Base-by-base conservation (phyloP, 2,888 invertebrate species). In the Hyposoter dolosus region DNA sequence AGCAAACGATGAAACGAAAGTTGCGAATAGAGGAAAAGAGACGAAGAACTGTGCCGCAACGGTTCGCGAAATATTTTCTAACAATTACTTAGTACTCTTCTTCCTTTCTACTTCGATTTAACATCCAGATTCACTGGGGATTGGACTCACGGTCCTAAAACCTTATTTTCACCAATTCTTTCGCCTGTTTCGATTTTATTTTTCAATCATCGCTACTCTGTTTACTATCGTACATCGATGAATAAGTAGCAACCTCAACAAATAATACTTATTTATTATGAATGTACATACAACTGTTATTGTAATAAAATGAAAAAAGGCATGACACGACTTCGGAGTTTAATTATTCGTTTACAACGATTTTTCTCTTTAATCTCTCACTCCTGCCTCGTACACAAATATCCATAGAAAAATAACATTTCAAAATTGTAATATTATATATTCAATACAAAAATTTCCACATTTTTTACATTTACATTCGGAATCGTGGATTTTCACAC, bases 251-350 rank as follows among this genome's bases (percentile, higher is more conserved):
- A 89, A 89, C 90, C 89, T 92, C 90, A 91, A 90, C 91, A 91
- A 91, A 88, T 88, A 90, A 92, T 92, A 91, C 89, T 90, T 93
- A 93, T 93, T 93, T 93, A 93, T 93, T 93, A 92, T 93, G 91
- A 93, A 93, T 93, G 93, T 93, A 93, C 91, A 93, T 93, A 92
- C 89, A 92, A 91, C 90, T 92, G 92, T 93, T 93, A 92, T 92
- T 93, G 91, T 92, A 93, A 92, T 92, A 92, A 93, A 93, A 79
- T 83, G 90, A 91, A 90, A 89, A 91, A 90, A 89, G 90, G 60
- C 60, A 79, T 71, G 65, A 90, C 90, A 89, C 89, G 87, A 82
- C 88, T 89, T 89, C 84, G 35, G 60, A 76, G 12, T 76, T 47
- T 1, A 3, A 66, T 19, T 15, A 50, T 68, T 72, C 17, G 53